Evolutionary conservation across 2,888 invertebrate genomes (phyloP).

Genomic region (Ypsolopha sequella): DNA sequence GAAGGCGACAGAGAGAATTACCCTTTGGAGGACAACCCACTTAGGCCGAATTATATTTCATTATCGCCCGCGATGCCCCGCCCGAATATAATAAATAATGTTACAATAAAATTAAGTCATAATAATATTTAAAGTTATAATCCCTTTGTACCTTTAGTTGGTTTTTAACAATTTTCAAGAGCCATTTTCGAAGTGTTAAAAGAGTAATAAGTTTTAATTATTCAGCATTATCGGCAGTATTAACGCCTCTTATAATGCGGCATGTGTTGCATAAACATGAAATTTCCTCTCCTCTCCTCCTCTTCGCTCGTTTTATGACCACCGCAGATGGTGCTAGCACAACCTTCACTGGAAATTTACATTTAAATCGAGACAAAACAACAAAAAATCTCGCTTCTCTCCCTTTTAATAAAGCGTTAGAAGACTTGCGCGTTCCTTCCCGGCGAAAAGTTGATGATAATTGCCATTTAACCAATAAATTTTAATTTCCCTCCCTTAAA

Average conservation of each 20-base stretch:
- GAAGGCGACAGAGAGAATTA: too few species aligned
- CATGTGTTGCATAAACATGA: constrained; percentile 27
- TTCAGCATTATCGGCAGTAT: constrained; percentile 6
- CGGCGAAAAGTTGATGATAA: constrained; percentile 4
- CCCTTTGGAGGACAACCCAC: too few species aligned
- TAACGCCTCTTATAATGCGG: constrained; percentile 8
- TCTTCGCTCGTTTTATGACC: constrained; percentile 18
- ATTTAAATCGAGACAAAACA: constrained; percentile 33
- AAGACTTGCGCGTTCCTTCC: constrained; percentile 11
- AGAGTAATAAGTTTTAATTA: constrained; percentile 3
- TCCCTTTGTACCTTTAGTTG: too few species aligned
- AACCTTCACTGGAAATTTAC: constrained; percentile 28
- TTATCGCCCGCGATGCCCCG: too few species aligned
- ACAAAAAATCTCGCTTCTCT: constrained; percentile 9
- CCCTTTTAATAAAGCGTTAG: constrained; percentile 19
- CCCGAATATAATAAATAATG: too few species aligned
- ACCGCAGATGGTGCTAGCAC: constrained; percentile 19
- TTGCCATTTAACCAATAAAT: background rate
- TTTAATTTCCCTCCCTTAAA: background rate
- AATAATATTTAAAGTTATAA: too few species aligned
- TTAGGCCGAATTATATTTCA: too few species aligned
- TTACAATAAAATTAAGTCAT: too few species aligned
- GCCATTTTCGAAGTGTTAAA: background rate
- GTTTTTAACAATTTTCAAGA: background rate
- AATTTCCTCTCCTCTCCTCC: constrained; percentile 19